Evolutionary conservation across 2,797 vertebrate species (phyloP), one percentile per base, ranked within the genome.

Genomic region (Etheostoma perlongum): DNA sequence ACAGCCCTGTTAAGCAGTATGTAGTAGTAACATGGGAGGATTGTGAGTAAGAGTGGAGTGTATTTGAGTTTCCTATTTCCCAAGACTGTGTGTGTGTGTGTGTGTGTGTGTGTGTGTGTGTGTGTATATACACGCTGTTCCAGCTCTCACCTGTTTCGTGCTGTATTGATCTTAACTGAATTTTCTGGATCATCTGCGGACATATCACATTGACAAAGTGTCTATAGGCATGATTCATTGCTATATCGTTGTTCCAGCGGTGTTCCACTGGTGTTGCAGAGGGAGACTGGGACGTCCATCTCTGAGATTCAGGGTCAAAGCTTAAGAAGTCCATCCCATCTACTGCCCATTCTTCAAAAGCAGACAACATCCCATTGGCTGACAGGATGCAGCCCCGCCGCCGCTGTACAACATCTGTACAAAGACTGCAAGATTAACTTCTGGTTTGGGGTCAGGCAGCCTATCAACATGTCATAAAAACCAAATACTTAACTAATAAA

Each of bases 271-370:
- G 1, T 23, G 13, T 1, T 9, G 78, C 78, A 10, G 60, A 36
- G 2, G 30, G 49, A 59, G 66, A 60, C 44, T 4, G 55, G 27
- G 67, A 23, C 0, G 2, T 72, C 78, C 78, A 81, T n/a, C 14
- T 57, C 33, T n/a, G 8, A 5, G 44, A 44, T 14, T 49, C 7
- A 25, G 55, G 57, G 62, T 81, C 67, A 72, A 81, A 76, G 33
- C 0, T 52, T 13, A 81, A 14, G 14, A 81, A 81, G 44, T 67
- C 57, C 5, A 2, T n/a, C 7, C 67, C 73, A 46, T 57, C 51
- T 42, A 81, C 42, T 54, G 72, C 63, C 72, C 78, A 81, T 52
- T 12, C 12, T n/a, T 81, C 79, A 76, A 67, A 76, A 44, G 21
- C 19, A 33, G 54, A 71, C 1, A 1, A 71, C 1, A 1, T 62